Base-by-base conservation (phyloP, 2,888 invertebrate species). In the Chalcosyrphus nemorum region DNA sequence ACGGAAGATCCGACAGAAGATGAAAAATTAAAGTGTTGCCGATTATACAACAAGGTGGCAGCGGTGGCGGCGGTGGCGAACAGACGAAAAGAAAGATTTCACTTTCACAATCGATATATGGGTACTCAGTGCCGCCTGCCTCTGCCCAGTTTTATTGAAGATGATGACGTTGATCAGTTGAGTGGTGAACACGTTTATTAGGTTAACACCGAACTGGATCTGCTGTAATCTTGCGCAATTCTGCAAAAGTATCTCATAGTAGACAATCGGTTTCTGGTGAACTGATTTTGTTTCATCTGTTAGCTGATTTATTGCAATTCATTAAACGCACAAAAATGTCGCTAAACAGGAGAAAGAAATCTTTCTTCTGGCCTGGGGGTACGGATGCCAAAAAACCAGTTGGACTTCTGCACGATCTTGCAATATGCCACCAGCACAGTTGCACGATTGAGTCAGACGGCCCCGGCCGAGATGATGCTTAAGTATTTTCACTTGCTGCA, bases 401-500 rank as follows among this genome's bases (percentile, higher is more conserved):
- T 70, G 38, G 17, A 61, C 63, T 50, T 76, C 21, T 71, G 59
- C 71, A 77, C 66, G 70, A 57, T 41, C 68, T 65, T 61, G 52
- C 77, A 82, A 77, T 82, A 82, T 56, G 61, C 78, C 72, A 72
- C 56, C 65, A 50, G 41, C 63, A 47, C 68, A 41, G 74, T 68
- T 59, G 71, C 71, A 81, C 76, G 81, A 81, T 81, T 81, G 57
- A 76, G 76, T 76, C 71, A 76, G 71, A 35, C 56, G 47, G 43
- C 45, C 52, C 27, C 56, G 47, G 43, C 45, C 52, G 56, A 63
- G 63, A 81, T 71, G 81, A 57, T 57, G 63, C 50, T 81, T 15
- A 57, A 65, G 29, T 72, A 78, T 68, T 82, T 82, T 82, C 82
- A 82, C 82, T 82, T 82, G 82, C 35, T 74, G 82, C 78, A 82